Percentiles rank a stretch among this genome's conserved stretches.
phyloP scores from a whole-genome alignment of 2,888 invertebrate species.

The Nysson spinosus region DNA sequence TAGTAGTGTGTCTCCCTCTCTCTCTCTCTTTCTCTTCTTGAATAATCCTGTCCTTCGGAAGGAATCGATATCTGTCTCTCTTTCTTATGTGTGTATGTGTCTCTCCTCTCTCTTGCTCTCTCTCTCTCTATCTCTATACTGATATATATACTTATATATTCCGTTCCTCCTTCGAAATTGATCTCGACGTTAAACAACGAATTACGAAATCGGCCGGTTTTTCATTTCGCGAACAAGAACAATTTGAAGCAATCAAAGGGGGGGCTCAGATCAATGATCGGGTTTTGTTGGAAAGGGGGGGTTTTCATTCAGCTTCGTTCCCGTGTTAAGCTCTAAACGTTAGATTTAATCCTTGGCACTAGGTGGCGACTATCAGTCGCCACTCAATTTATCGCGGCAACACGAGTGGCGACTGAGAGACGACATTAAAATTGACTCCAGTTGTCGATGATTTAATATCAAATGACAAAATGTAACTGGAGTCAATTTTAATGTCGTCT shows the following conservation, averaged over 20 bases:
- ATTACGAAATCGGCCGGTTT: conserved; percentile 23
- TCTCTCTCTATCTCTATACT: conserved; percentile 1
- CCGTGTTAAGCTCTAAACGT: conserved; percentile 58
- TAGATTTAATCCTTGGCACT: conserved; percentile 56
- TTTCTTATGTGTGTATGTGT: too few relatives aligned
- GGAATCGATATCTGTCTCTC: conserved; percentile 13
- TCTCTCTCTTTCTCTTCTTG: conserved; percentile 18
- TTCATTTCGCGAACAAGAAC: too few relatives aligned
- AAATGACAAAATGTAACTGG: too few relatives aligned
- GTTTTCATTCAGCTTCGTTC: conserved; percentile 53
- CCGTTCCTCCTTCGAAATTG: conserved; percentile 1
- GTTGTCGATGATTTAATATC: too few relatives aligned
- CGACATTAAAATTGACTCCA: too few relatives aligned
- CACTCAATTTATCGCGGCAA: too few relatives aligned
- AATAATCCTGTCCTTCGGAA: conserved; percentile 8
- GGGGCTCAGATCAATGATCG: conserved; percentile 47
- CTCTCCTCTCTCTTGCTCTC: too few relatives aligned
- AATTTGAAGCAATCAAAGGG: conserved; percentile 49
- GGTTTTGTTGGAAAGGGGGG: conserved; percentile 18
- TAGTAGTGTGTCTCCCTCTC: neutral
- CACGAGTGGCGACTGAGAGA: too few relatives aligned
- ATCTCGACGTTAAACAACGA: neutral
- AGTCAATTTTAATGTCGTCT: too few relatives aligned
- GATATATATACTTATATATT: conserved; percentile 7
- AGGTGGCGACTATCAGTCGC: too few relatives aligned